Base-by-base conservation (phyloP, 1,140 invertebrate species). In the Thrips palmi region DNA sequence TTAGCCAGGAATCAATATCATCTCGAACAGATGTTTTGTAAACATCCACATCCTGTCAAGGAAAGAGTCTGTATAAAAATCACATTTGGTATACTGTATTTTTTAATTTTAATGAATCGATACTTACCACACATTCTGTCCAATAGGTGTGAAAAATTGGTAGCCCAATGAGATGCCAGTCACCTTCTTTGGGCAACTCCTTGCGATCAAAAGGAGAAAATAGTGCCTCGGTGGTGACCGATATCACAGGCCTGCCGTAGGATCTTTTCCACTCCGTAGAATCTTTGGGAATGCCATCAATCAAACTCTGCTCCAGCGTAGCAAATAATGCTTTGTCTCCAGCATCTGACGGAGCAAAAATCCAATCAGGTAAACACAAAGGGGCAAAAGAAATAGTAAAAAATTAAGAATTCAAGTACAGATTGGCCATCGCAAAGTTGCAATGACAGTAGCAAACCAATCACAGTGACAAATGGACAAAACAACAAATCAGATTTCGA, bases 121-220 rank as follows among this genome's bases (percentile, higher is more conserved):
- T 21, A 61, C 70, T 69, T 67, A 88, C 84, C 46, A 71, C 69
- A 63, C 88, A 93, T 59, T 93, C 88, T 28, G 80, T 91, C 77
- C 88, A 92, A 60, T 80, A 97, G 36, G 87, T 87, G 58, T 97
- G 87, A 52, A 97, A 78, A 52, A 93, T 77, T 17, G 87, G 84
- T 45, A 82, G 74, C 43, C 82, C 76, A 31, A 88, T 64, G 18
- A 93, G 64, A 50, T 78, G 74, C 60, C 70, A 75, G 47, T 73
- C 65, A 46, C 73, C 70, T 44, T 82, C 77, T 33, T 66, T 58
- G 12, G 76, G 71, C 18, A 83, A 52, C 43, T 75, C 66, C 47
- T 71, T 67, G 40, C 68, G 66, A 43, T 69, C 70, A 58, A 86
- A 91, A 37, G 80, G 77, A 24, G 85, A 67, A 60, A 93, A 91